A percentile compares a stretch with the other conserved stretches of the same genome.
Conservation (phyloP, 1,140 invertebrate genomes). For the Rhynchophorus ferrugineus region DNA sequence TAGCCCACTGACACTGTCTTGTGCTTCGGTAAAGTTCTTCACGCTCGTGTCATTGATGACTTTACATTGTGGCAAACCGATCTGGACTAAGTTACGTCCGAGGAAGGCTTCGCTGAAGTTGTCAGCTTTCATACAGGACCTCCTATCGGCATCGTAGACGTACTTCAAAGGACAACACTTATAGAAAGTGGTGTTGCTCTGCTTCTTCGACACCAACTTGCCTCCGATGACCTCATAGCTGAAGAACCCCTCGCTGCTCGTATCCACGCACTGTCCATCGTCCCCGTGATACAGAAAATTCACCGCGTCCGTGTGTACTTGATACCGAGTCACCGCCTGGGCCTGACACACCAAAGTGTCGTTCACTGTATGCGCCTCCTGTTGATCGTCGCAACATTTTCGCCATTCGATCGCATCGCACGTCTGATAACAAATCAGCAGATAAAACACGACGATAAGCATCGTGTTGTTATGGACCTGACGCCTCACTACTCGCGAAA, state of each 20-base stretch:
- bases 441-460: no score
- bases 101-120: background rate
- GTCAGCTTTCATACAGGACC: conserved; percentile 14
- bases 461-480: no score
- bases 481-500: no score
- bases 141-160: conserved; percentile 15
- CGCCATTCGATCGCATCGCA: no score
- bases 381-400: no score
- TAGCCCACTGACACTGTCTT: background rate
- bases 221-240: background rate
- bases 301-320: background rate
- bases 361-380: no score
- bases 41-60: conserved; percentile 19
- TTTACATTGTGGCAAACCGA: conserved; percentile 21
- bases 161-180: conserved; percentile 27
- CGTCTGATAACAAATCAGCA: no score
- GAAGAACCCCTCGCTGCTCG: background rate
- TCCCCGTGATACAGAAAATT: no score
- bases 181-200: background rate
- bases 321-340: background rate
- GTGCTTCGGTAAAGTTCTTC: background rate
- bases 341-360: no score
- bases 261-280: conserved; percentile 6
- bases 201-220: background rate
- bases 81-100: conserved; percentile 15